Percentiles rank a stretch among this genome's conserved stretches.
Conservation (phyloP, 2,888 invertebrate species). For the Eustalomyia histrio region DNA sequence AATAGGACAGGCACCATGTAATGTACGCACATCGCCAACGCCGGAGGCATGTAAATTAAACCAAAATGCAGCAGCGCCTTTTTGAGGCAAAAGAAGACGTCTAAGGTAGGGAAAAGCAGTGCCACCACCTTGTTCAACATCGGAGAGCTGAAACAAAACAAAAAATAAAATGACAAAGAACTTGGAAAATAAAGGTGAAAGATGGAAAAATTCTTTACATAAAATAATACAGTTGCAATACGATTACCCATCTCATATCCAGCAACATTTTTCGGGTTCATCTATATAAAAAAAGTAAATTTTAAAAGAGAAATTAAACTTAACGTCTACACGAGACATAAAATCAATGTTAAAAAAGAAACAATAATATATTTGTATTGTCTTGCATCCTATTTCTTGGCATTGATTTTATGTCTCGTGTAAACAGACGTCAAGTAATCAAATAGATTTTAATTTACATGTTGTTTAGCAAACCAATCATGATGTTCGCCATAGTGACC, state of each 20-base stretch:
- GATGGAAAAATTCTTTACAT: conserved; percentile 71
- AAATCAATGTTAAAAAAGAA: too few species aligned
- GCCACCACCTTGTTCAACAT: conserved; percentile 97
- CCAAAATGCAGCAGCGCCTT: conserved; percentile 90
- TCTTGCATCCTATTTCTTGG: too few species aligned
- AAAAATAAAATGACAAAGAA: neutral
- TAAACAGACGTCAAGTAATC: too few species aligned
- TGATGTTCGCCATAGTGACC: conserved; percentile 83
- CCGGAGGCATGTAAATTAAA: conserved; percentile 94
- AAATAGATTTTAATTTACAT: conserved; percentile 62
- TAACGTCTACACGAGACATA: too few species aligned
- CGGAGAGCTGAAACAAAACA: conserved; percentile 96
- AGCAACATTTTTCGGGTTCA: conserved; percentile 16
- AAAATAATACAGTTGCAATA: conserved; percentile 77
- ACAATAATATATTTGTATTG: too few species aligned
- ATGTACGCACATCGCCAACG: conserved; percentile 90
- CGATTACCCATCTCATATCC: conserved; percentile 71
- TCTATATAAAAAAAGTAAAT: conserved; percentile 38
- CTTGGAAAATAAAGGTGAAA: neutral
- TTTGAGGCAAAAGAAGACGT: conserved; percentile 83
- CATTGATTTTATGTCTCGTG: too few species aligned
- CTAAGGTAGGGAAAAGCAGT: conserved; percentile 97
- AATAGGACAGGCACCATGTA: conserved; percentile 98
- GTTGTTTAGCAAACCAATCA: conserved; percentile 68
- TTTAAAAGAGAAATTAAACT: neutral